Conservation (phyloP, 2,113 vertebrate species). For the Pardalotus punctatus region DNA sequence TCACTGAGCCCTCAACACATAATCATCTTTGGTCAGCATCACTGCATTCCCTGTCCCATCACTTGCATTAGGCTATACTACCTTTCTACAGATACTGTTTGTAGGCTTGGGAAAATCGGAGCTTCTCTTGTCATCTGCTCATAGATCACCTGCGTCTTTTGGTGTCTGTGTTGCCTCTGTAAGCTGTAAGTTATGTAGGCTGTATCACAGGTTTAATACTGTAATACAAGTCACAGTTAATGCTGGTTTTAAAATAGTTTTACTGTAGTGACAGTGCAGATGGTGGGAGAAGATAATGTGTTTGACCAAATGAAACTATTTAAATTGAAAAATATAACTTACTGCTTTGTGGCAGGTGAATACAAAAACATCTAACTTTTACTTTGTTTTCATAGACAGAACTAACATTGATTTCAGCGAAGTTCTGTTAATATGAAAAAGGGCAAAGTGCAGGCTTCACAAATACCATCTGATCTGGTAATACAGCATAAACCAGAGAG, state of each 20-base stretch:
- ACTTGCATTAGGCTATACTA: no score
- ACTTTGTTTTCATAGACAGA: neutral
- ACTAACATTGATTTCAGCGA: neutral
- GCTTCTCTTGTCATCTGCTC: neutral
- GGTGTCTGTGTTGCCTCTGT: neutral
- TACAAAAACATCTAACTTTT: neutral
- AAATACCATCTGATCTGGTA: rapidly evolving
- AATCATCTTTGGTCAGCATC: neutral
- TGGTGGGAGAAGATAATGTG: neutral
- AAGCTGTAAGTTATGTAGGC: neutral
- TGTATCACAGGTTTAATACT: neutral
- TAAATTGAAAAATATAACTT: neutral
- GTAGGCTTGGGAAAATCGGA: neutral
- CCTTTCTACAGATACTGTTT: neutral
- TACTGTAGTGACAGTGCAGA: neutral
- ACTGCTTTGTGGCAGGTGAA: neutral
- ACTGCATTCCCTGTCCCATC: rapidly evolving
- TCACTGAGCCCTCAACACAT: no score
- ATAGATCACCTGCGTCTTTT: neutral
- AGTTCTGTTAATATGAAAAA: neutral
- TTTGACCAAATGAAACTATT: neutral
- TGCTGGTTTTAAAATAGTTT: neutral
- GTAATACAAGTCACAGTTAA: neutral
- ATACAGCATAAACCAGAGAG: neutral
- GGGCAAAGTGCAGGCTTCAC: neutral